Evolutionary conservation across 2,797 vertebrate genomes (phyloP), one percentile per base, ranked within the genome.

Genomic region (Merluccius polli): DNA sequence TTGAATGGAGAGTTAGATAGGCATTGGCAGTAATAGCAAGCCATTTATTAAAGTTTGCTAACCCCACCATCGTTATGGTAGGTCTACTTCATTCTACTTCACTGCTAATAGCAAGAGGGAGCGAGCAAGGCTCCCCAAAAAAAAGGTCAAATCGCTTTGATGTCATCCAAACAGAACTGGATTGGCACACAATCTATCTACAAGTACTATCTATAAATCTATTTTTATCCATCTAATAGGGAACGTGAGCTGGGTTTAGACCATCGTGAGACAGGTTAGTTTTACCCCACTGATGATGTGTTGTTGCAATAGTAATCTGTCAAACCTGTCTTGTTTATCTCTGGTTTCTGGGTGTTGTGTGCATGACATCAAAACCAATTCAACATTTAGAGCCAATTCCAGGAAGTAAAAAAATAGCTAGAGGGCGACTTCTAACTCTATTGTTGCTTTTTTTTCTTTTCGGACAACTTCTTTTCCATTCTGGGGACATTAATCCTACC

Each of bases 401-500:
- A 5, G 59, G 59, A 65, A 65, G 2, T 65, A 63, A 24, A 63
- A 63, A 63, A 63, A 27, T 10, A 21, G 59, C 10, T 0, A 65
- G 24, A 27, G 59, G 24, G 59, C 8, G 59, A 65, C 24, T 24
- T 65, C n/a, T 65, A 27, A 65, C 59, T 27, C 24, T 65, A 10
- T 10, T 59, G 8, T 59, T 24, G 52, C 52, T 24, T 81, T 21
- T 75, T 83, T 71, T 36, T 70, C 75, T 77, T 82, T 67, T 72
- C 78, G n/a, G n/a, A n/a, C n/a, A n/a, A n/a, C n/a, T n/a, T n/a
- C n/a, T n/a, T 73, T 75, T 79, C 82, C 83, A 75, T 71, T 48
- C 75, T 70, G 71, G 31, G 81, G 86, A 75, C 79, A 92, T 92
- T 89, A 86, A 91, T 92, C 89, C 87, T 83, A 70, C 88, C 80